Evolutionary conservation across 37 sponge, comb jelly and placozoan species (phyloP).

Genomic region (Haliclona indistincta): DNA sequence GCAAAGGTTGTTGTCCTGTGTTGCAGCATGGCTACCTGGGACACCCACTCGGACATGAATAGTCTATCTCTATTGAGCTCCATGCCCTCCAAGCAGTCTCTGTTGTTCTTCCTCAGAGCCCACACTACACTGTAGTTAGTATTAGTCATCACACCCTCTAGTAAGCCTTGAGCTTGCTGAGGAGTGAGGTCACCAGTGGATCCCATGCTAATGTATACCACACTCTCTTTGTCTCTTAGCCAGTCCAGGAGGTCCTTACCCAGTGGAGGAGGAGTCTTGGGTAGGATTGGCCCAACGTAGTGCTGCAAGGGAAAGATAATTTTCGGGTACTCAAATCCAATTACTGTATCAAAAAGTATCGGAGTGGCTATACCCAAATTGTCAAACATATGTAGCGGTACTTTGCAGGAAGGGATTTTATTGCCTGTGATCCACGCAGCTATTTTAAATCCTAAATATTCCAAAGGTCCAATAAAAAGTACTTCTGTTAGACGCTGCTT

Average conservation of each 20-base stretch:
- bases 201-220: constrained; percentile 79
- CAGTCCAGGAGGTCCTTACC: constrained; percentile 19
- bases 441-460: not conserved
- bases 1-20: constrained; percentile 36
- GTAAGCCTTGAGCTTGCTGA: constrained; percentile 20
- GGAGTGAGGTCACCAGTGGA: not conserved
- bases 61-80: constrained; percentile 28
- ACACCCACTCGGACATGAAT: constrained; percentile 50
- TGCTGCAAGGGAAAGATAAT: constrained; percentile 23
- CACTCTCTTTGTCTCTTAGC: constrained; percentile 29
- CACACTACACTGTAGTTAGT: constrained; percentile 43
- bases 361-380: not conserved
- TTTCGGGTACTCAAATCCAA: constrained; percentile 60
- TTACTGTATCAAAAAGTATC: constrained; percentile 1
- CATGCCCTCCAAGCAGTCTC: constrained; percentile 23
- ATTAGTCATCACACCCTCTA: constrained; percentile 17
- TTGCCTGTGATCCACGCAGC: not conserved
- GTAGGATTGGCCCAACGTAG: constrained; percentile 44
- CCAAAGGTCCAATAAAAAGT: not conserved
- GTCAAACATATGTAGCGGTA: not conserved
- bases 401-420: not conserved
- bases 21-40: constrained; percentile 44
- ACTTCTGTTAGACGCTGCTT: not conserved
- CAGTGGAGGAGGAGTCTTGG: constrained; percentile 17
- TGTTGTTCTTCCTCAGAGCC: constrained; percentile 43